Base-by-base conservation (phyloP, 1,140 invertebrate species). In the Ladona fulva region DNA sequence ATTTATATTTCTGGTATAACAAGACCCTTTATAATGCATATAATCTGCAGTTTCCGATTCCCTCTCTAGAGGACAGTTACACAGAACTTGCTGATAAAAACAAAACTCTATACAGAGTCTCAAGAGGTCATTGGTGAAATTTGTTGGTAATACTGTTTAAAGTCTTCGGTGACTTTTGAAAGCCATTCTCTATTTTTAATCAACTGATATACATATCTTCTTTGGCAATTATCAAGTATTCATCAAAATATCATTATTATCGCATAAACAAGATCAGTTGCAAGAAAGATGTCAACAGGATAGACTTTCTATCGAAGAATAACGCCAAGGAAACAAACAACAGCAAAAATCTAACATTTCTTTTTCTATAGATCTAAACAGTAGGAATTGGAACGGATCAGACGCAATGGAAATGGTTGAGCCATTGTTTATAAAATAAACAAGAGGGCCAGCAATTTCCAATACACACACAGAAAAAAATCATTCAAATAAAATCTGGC, bases 1-100 rank as follows among this genome's bases (percentile, higher is more conserved):
- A 66, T 16, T 66, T 66, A 66, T 66, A 66, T 66, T 66, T 66
- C 52, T 66, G 52, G 52, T 22, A 66, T 66, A 66, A 66, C 52
- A 66, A 66, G n/a, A 66, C 52, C 52, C 12, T 66, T 22, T 6
- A 66, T 16, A 6, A 66, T 66, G n/a, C 52, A 66, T 66, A 19
- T 66, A 6, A 66, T 66, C 52, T 66, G 14, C n/a, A 66, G n/a
- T 66, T 66, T 66, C n/a, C 52, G 1, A 37, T 37, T 66, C 52
- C 52, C n/a, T 19, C 52, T 66, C 52, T 19, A 66, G 52, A 66
- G 52, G 12, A 66, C n/a, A 66, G 12, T 22, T 66, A 66, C n/a
- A 66, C 14, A 66, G n/a, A n/a, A 66, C 52, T 66, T 16, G 1
- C 52, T 22, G n/a, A 66, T 66, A 66, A 22, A 66, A 37, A 37